Conservation (phyloP, 2,888 invertebrate species). For the Polyommatus icarus region DNA sequence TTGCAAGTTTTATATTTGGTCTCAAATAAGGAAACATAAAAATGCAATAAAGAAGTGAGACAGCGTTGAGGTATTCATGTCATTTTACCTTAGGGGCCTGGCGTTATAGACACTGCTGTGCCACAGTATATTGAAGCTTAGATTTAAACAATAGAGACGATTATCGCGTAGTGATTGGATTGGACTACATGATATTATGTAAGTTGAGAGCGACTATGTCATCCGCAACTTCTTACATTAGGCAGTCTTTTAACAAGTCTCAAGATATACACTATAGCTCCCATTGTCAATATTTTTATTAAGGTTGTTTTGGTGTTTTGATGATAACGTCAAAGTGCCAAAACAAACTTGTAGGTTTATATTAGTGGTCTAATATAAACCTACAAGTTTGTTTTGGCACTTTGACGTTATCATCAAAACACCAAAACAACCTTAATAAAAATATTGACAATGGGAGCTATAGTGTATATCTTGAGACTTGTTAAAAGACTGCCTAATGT, state of each 20-base stretch:
- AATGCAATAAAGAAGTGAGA: slow-evolving; percentile 24
- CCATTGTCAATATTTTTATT: too few species aligned
- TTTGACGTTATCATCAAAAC: too few species aligned
- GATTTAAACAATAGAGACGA: neutral
- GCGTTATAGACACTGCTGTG: neutral
- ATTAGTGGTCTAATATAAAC: too few species aligned
- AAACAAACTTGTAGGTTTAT: too few species aligned
- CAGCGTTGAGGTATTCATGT: slow-evolving; percentile 17
- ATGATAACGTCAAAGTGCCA: too few species aligned
- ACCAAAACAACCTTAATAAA: too few species aligned
- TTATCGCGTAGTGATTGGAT: neutral
- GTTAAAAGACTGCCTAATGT: neutral
- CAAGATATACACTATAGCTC: too few species aligned
- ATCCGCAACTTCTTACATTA: neutral
- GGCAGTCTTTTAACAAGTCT: neutral
- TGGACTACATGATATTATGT: neutral
- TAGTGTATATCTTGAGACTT: neutral
- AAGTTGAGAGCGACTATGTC: neutral
- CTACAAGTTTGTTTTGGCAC: too few species aligned
- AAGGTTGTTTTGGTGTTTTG: too few species aligned
- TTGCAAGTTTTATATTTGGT: slow-evolving; percentile 15
- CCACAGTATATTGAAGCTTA: neutral
- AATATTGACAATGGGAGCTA: too few species aligned
- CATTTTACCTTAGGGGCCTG: slow-evolving; percentile 1
- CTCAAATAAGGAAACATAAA: slow-evolving; percentile 22